These are phyloP conservation scores for Stenopsyche tienmushanensis DNA, from an alignment of 1,140 invertebrate genomes.

Conservation along the genomic window DNA sequence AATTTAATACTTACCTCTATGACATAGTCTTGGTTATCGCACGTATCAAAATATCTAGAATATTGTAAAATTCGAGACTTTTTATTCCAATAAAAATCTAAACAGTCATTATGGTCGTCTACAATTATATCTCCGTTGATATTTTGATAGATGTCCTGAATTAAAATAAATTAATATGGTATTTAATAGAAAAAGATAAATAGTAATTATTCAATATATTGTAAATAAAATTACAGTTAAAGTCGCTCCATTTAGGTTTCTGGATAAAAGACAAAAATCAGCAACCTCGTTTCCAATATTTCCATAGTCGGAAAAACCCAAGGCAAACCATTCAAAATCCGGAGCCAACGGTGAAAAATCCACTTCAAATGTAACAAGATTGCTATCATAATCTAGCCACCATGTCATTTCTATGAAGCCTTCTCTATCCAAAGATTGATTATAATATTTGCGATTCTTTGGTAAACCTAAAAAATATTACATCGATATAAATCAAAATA, in stretches of 20 bases:
- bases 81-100: constrained; percentile 64
- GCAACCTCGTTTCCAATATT: constrained; percentile 68
- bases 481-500: background rate
- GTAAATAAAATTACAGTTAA: background rate
- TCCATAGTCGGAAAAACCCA: constrained; percentile 93
- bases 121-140: constrained; percentile 61
- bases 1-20: constrained; percentile 70
- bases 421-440: constrained; percentile 12
- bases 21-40: constrained; percentile 84
- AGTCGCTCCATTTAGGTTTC: background rate
- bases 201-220: background rate
- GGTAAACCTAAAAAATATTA: background rate
- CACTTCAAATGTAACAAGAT: constrained; percentile 13
- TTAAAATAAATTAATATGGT: too few species aligned
- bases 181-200: too few species aligned
- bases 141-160: too few species aligned
- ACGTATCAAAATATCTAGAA: constrained; percentile 85
- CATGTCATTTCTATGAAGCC: constrained; percentile 20
- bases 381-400: constrained; percentile 20
- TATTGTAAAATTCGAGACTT: constrained; percentile 72
- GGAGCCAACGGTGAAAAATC: constrained; percentile 65
- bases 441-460: background rate
- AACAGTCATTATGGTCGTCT: constrained; percentile 81
- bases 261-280: constrained; percentile 68
- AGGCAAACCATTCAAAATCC: constrained; percentile 70